Evolutionary conservation across 2,113 vertebrate genomes (phyloP).

Genomic region (Danio rerio): DNA sequence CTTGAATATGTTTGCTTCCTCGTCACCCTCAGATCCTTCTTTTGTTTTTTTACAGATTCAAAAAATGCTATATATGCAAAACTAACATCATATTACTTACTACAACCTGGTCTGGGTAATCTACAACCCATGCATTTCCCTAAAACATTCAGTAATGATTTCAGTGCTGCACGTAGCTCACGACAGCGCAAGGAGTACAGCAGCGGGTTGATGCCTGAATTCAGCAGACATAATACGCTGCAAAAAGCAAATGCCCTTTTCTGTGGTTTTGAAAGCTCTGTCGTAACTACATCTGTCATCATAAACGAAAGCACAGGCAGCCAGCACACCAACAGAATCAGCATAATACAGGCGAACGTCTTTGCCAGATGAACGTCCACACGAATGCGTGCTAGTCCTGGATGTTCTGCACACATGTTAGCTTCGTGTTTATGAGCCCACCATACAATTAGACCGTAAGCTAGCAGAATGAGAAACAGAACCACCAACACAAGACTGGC

Average conservation of each 20-base stretch:
- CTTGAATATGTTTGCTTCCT: no score
- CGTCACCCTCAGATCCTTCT: no score
- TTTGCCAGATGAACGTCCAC: slow-evolving; percentile 88
- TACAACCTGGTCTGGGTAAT: background rate
- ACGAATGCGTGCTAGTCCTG: slow-evolving; percentile 77
- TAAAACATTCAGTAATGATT: background rate
- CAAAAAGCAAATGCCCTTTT: slow-evolving; percentile 88
- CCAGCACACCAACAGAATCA: slow-evolving; percentile 86
- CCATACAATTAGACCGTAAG: slow-evolving; percentile 84
- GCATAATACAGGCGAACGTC: slow-evolving; percentile 84
- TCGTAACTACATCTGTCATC: slow-evolving; percentile 74
- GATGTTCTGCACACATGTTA: slow-evolving; percentile 74
- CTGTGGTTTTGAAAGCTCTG: slow-evolving; percentile 62
- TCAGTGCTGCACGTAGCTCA: slow-evolving; percentile 75
- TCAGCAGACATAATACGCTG: slow-evolving; percentile 88
- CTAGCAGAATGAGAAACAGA: slow-evolving; percentile 79
- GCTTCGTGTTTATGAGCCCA: slow-evolving; percentile 83
- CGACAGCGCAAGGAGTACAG: slow-evolving; percentile 86
- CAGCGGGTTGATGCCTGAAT: slow-evolving; percentile 88
- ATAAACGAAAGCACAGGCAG: slow-evolving; percentile 84
- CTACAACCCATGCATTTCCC: background rate
- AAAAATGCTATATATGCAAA: no score
- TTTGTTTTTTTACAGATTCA: no score
- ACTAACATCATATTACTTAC: background rate
- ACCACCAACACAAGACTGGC: slow-evolving; percentile 74